Conservation (phyloP, 92 coral and sea anemone species). For the Umimayanthus kanabou region DNA sequence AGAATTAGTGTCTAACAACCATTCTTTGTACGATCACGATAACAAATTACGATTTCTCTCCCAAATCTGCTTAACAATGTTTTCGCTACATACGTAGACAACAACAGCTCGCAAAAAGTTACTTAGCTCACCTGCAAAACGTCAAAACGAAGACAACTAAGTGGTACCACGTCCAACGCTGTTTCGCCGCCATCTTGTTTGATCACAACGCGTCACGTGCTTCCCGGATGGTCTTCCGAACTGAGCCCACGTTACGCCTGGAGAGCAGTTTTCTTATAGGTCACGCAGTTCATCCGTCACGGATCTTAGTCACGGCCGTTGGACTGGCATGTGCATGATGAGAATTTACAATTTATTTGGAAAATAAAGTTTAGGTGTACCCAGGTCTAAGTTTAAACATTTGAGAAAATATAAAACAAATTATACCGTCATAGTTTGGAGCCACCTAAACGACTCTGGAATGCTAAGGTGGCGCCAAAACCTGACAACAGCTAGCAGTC, state of each 20-base stretch:
- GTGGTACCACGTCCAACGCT: conserved; percentile 35
- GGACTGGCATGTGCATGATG: no score
- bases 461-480: no score
- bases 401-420: no score
- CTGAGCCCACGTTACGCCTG: not conserved
- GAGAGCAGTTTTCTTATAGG: not conserved
- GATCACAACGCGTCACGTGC: conserved; percentile 34
- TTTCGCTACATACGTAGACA: not conserved
- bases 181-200: conserved; percentile 35
- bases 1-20: no score
- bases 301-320: no score
- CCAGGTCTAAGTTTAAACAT: no score
- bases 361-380: no score
- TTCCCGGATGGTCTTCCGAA: not conserved
- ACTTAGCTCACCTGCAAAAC: conserved; percentile 27
- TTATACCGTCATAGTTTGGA: no score
- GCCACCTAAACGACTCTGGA: no score
- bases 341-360: no score
- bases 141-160: conserved; percentile 37
- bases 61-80: not conserved
- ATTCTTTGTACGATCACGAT: no score
- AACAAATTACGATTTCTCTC: not conserved
- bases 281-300: not conserved
- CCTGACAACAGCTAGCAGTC: no score
- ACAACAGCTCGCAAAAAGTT: not conserved